A percentile compares a stretch with the other conserved stretches of the same genome.
Evolutionary conservation across 2,888 invertebrate species (phyloP).

Genomic region (Ophion ventricosus): DNA sequence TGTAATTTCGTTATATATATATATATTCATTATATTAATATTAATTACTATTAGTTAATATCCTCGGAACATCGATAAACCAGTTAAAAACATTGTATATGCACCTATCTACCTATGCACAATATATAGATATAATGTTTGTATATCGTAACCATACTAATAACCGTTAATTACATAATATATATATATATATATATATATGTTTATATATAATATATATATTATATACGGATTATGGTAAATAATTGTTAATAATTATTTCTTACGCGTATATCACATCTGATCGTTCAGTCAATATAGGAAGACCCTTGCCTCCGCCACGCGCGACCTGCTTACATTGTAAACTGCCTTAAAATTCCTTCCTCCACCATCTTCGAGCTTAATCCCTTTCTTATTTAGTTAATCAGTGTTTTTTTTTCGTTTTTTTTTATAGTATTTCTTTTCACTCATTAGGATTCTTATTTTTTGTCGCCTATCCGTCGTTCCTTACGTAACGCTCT

Average conservation of each 20-base stretch:
- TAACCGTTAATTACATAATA: conserved; percentile 60
- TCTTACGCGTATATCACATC: conserved; percentile 83
- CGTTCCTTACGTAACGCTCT: conserved; percentile 64
- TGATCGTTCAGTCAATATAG: conserved; percentile 83
- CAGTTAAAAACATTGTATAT: conserved; percentile 82
- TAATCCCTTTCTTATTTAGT: conserved; percentile 1
- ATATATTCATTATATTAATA: conserved; percentile 60
- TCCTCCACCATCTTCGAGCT: conserved; percentile 51
- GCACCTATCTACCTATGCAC: conserved; percentile 80
- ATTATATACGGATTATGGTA: conserved; percentile 76
- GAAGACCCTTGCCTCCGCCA: conserved; percentile 82
- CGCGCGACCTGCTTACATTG: conserved; percentile 71
- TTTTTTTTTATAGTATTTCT: conserved; percentile 53
- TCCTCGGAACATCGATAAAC: conserved; percentile 82
- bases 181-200: conserved; percentile 23
- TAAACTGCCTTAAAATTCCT: conserved; percentile 69
- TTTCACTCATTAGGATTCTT: conserved; percentile 53
- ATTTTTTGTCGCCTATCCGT: conserved; percentile 59
- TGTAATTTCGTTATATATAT: conserved; percentile 48
- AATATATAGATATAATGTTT: conserved; percentile 78
- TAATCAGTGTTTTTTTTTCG: conserved; percentile 45
- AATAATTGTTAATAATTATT: conserved; percentile 80
- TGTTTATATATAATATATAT: conserved; percentile 45
- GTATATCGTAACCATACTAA: conserved; percentile 76
- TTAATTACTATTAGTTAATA: conserved; percentile 64